Evolutionary conservation across 1,140 invertebrate genomes (phyloP).

Genomic region (Muscidifurax raptorellus): DNA sequence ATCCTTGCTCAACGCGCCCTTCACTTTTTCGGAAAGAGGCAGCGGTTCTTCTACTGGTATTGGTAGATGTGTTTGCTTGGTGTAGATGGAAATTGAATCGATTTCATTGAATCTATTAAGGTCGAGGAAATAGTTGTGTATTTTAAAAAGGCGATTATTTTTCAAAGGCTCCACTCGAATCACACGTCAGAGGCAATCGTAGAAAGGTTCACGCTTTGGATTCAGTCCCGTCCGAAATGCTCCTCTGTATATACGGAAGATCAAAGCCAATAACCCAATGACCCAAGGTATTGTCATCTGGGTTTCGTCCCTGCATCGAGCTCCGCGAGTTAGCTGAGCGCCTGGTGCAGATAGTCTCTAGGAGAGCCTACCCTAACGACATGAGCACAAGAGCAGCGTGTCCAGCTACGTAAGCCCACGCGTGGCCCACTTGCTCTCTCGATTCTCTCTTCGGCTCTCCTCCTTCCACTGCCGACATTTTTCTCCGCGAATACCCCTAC

Average conservation of each 20-base stretch:
- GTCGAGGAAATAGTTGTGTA: too few species aligned
- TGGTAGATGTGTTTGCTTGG: too few species aligned
- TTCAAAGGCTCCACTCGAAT: too few species aligned
- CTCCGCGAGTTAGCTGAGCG: constrained; percentile 32
- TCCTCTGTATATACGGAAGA: too few species aligned
- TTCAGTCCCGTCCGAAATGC: too few species aligned
- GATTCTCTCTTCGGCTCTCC: neutral
- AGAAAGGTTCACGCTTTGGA: neutral
- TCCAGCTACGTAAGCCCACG: neutral
- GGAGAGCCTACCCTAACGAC: constrained; percentile 65
- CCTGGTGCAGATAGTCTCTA: constrained; percentile 61
- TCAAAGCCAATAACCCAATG: too few species aligned
- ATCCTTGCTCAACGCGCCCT: neutral
- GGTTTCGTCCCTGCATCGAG: neutral
- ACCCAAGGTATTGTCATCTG: neutral
- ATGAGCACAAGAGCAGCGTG: constrained; percentile 16
- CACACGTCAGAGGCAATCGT: too few species aligned
- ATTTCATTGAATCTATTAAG: too few species aligned
- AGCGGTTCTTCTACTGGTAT: too few species aligned
- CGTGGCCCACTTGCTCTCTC: neutral
- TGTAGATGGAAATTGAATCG: too few species aligned
- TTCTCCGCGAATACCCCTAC: neutral
- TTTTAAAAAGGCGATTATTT: too few species aligned
- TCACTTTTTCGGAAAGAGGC: neutral
- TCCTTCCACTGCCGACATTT: neutral